Evolutionary conservation across 2,888 invertebrate species (phyloP).

Genomic region (Tipula confusa): DNA sequence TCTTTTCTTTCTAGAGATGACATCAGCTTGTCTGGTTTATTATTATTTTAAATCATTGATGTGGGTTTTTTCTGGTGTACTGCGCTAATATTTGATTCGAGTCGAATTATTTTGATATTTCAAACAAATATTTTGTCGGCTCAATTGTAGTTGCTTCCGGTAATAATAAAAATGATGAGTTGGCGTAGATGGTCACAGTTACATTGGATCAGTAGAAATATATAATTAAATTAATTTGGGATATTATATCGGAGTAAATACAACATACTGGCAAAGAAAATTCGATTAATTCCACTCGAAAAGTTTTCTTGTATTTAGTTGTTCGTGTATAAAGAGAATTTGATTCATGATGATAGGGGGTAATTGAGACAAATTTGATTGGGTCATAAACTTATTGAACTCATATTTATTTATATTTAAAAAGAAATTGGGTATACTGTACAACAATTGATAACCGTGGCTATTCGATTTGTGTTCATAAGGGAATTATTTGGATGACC

Average conservation of each 20-base stretch:
- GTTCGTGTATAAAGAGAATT: background rate
- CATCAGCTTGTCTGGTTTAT: constrained; percentile 20
- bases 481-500: background rate
- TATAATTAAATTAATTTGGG: background rate
- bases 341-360: background rate
- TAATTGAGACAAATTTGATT: constrained; percentile 1
- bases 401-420: too few relatives aligned
- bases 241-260: background rate
- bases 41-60: background rate
- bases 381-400: background rate
- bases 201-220: background rate
- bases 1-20: background rate
- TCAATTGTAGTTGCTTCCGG: background rate
- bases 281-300: background rate
- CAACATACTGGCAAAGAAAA: background rate
- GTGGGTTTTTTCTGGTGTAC: background rate
- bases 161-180: background rate
- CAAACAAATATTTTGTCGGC: background rate
- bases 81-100: background rate
- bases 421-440: background rate
- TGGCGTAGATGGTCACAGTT: background rate
- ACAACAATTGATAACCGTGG: background rate
- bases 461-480: background rate
- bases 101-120: background rate
- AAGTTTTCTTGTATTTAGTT: background rate